Evolutionary conservation across 1,140 invertebrate genomes (phyloP).

Genomic region (Drosophila parabipectinata): DNA sequence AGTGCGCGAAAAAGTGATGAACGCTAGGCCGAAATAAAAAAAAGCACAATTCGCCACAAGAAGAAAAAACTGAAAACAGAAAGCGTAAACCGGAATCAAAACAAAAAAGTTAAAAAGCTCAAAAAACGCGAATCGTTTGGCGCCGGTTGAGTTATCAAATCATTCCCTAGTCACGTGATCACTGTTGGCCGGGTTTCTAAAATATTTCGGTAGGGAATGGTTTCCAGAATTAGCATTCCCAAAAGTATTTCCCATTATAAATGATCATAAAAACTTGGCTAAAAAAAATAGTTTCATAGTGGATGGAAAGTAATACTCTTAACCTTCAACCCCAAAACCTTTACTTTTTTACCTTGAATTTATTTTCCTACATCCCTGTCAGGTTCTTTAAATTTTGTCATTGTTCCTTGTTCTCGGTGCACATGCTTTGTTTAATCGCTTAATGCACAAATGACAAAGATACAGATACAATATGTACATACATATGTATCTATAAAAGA

Average conservation of each 20-base stretch:
- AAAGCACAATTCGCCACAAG: conserved; percentile 18
- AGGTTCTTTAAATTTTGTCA: conserved; percentile 1
- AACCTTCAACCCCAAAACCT: neutral
- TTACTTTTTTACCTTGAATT: conserved; percentile 12
- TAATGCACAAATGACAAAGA: conserved; percentile 48
- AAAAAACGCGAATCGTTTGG: conserved; percentile 49
- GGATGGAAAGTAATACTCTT: no score
- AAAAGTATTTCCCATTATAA: neutral
- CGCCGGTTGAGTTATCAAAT: conserved; percentile 59
- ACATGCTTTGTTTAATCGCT: conserved; percentile 50
- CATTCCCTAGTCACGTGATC: conserved; percentile 65
- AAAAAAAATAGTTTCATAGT: no score
- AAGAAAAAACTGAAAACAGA: conserved; percentile 40
- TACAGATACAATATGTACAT: conserved; percentile 8
- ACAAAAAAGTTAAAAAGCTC: conserved; percentile 38
- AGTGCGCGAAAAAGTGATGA: conserved; percentile 49
- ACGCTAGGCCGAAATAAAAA: conserved; percentile 21
- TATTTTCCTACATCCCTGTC: conserved; percentile 26
- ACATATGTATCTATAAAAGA: neutral
- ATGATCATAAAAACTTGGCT: no score
- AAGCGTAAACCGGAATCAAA: conserved; percentile 50
- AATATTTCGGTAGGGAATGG: neutral
- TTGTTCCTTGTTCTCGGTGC: conserved; percentile 43
- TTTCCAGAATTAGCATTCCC: no score
- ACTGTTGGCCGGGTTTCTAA: neutral